A percentile compares a stretch with the other conserved stretches of the same genome.
phyloP scores from a whole-genome alignment of 2,113 vertebrate genomes.

The Ceyx melanurus region DNA sequence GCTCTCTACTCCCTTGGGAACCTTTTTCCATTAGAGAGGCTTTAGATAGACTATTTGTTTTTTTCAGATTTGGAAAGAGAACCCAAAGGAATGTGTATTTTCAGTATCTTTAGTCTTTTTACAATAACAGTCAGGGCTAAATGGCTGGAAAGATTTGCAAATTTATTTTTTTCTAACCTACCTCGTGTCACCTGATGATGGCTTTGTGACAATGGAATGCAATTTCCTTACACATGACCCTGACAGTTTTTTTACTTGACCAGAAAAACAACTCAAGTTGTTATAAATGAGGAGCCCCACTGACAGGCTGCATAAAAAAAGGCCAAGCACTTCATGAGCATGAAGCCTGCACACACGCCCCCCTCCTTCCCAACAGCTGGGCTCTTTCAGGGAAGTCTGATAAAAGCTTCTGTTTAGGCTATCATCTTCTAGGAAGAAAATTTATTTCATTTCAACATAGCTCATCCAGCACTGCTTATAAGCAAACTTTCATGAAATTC shows the following conservation, averaged over 20 bases:
- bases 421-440: not conserved
- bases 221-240: not conserved
- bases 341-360: not conserved
- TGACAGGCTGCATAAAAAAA: not conserved
- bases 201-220: not conserved
- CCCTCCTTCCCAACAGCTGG: not conserved
- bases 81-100: conserved; percentile 57
- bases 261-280: not conserved
- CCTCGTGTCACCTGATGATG: not conserved
- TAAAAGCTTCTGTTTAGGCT: conserved; percentile 1
- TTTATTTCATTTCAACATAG: not conserved
- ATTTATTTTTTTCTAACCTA: conserved; percentile 33
- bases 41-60: conserved; percentile 66
- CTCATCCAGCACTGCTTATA: not conserved
- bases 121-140: conserved; percentile 19
- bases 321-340: not conserved
- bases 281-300: not conserved
- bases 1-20: conserved; percentile 65
- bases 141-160: not conserved
- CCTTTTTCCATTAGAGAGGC: conserved; percentile 68
- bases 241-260: not conserved
- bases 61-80: conserved; percentile 62
- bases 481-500: not conserved
- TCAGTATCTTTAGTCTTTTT: conserved; percentile 59
- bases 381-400: not conserved